Conservation (phyloP, 2,113 vertebrate genomes). For the Rhadina sibilatrix region DNA sequence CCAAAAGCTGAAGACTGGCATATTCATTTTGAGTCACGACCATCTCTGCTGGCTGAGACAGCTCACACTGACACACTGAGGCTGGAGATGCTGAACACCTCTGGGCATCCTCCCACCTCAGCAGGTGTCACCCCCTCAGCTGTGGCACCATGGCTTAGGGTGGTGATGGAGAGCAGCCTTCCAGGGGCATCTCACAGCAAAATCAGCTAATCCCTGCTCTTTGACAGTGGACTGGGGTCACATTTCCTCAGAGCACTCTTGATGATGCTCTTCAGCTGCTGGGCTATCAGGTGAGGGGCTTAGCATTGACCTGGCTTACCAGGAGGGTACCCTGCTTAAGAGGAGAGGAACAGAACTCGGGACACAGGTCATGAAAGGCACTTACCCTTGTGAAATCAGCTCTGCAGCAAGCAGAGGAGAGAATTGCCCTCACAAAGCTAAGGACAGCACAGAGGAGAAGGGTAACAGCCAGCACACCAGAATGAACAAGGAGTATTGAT, state of each 20-base stretch:
- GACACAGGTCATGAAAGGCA: neutral
- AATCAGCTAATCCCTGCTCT: neutral
- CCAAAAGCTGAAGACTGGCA: neutral
- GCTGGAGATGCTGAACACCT: neutral
- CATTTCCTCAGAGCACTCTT: neutral
- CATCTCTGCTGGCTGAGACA: neutral
- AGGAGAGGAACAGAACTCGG: neutral
- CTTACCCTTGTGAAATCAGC: neutral
- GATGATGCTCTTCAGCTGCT: neutral
- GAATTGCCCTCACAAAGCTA: neutral
- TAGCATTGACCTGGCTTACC: neutral
- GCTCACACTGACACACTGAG: rapidly evolving
- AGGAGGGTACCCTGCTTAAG: neutral
- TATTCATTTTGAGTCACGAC: rapidly evolving
- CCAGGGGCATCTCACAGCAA: neutral
- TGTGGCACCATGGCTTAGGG: neutral
- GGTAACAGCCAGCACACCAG: neutral
- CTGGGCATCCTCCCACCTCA: neutral
- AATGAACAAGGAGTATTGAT: neutral
- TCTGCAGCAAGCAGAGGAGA: neutral
- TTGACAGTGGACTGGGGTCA: rapidly evolving
- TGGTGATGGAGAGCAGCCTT: neutral
- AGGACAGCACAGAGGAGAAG: neutral
- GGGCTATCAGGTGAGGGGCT: neutral
- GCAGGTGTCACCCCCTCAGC: neutral